Evolutionary conservation across 2,888 invertebrate genomes (phyloP), one percentile per base, ranked within the genome.

Genomic region (Ptilodon capucinus): DNA sequence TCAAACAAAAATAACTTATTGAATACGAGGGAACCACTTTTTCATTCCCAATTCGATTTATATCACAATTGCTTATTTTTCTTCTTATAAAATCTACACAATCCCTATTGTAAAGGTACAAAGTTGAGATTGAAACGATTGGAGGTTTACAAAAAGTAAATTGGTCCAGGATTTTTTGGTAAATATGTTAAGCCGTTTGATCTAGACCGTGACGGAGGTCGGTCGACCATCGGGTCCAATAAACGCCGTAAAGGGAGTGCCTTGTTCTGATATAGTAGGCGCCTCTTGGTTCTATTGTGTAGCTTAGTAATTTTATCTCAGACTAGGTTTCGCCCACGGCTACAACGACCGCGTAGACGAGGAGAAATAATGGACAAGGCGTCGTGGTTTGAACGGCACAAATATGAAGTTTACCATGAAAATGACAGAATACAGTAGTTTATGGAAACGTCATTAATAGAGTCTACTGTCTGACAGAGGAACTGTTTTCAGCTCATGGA

Each of bases 181-280:
- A 64, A 67, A 64, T 59, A 65, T 64, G 65, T 67, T 65, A 65
- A 65, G 65, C 54, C 64, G 59, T 65, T 67, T 67, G 65, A 65
- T 64, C 65, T 67, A 55, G 55, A 57, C 68, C 57, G 61, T 64
- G 68, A 65, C 62, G 64, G 54, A 47, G 65, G 68, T 67, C 58
- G 65, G 68, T 67, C 58, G 55, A 44, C 49, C 56, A 43, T 55
- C 48, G 51, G 64, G 44, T 51, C 55, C 64, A 55, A 61, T 64
- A 65, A 65, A 58, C 68, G 64, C 52, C 64, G 55, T 54, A 55
- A 61, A 59, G 54, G 53, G 51, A 54, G 54, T 48, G 52, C 46
- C 39, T 42, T 62, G 54, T 53, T 55, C 52, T 64, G 64, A 64
- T 57, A 57, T 44, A 44, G 13, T n/a, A n/a, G 17, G 14, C n/a